These are phyloP conservation scores for Ptilonorhynchus violaceus DNA, from an alignment of 2,113 vertebrate species.

Conservation along the genomic window DNA sequence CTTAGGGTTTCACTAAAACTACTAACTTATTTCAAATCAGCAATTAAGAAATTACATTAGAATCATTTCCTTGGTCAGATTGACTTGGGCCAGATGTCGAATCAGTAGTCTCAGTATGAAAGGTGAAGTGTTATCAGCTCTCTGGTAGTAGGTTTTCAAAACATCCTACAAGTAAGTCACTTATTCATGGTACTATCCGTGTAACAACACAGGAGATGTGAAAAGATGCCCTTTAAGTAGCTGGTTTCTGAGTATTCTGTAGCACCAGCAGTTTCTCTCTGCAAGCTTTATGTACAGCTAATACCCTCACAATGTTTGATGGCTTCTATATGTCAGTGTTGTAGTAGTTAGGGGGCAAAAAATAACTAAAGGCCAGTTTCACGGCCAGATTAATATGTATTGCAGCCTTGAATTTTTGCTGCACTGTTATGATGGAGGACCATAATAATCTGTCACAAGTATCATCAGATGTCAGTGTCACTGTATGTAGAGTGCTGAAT, in stretches of 20 bases:
- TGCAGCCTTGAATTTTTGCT: constrained; percentile 42
- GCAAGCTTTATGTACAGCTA: neutral
- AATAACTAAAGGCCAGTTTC: neutral
- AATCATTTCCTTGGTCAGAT: neutral
- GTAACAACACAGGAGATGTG: neutral
- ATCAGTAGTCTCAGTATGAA: neutral
- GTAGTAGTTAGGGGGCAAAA: neutral
- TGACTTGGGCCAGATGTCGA: neutral
- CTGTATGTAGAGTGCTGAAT: neutral
- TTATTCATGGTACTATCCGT: neutral
- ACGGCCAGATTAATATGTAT: constrained; percentile 35
- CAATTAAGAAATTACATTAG: neutral
- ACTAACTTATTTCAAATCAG: neutral
- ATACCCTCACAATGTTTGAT: neutral
- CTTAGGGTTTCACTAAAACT: neutral
- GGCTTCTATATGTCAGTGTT: neutral
- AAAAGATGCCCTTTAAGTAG: neutral
- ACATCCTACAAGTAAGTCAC: neutral
- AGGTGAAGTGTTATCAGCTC: neutral
- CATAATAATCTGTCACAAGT: constrained; percentile 12
- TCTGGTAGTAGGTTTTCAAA: neutral
- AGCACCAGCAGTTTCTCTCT: neutral
- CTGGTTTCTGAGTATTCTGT: neutral
- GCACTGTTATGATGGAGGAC: constrained; percentile 1
- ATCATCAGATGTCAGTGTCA: neutral